Evolutionary conservation across 1,140 invertebrate species (phyloP).

Genomic region (Rhyzopertha dominica): DNA sequence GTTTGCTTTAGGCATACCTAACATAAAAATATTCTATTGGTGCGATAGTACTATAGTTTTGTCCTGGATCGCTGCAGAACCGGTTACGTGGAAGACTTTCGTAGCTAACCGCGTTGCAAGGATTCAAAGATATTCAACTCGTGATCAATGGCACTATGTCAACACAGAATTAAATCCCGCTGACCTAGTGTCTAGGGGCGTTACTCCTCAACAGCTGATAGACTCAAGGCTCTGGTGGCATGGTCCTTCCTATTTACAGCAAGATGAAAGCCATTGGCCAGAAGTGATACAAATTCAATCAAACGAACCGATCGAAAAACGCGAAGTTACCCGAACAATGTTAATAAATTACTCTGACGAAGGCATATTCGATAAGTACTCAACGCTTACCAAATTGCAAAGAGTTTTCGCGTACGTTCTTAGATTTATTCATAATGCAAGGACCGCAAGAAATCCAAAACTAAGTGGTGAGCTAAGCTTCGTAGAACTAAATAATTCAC

Average conservation of each 20-base stretch:
- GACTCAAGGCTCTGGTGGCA: slow-evolving; percentile 38
- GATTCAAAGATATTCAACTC: slow-evolving; percentile 35
- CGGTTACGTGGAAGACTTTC: slow-evolving; percentile 32
- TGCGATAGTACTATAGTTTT: slow-evolving; percentile 45
- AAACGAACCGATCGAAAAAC: too few relatives aligned
- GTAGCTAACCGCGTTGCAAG: slow-evolving; percentile 39
- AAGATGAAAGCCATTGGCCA: slow-evolving; percentile 20
- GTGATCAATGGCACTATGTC: slow-evolving; percentile 38
- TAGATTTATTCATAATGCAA: slow-evolving; percentile 2
- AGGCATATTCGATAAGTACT: slow-evolving; percentile 6
- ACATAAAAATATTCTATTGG: slow-evolving; percentile 29
- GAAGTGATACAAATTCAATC: slow-evolving; percentile 20
- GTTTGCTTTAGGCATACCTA: slow-evolving; percentile 7
- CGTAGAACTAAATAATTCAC: slow-evolving; percentile 4
- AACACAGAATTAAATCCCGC: slow-evolving; percentile 41
- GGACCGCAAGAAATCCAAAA: not conserved
- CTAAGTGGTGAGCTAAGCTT: not conserved
- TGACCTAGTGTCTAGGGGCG: slow-evolving; percentile 45
- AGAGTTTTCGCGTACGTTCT: slow-evolving; percentile 13
- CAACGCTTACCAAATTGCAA: slow-evolving; percentile 14
- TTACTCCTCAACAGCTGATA: slow-evolving; percentile 23
- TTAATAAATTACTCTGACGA: not conserved
- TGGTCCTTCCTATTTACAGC: slow-evolving; percentile 26
- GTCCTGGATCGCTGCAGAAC: slow-evolving; percentile 24
- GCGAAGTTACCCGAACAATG: too few relatives aligned